A percentile compares a stretch with the other conserved stretches of the same genome.
Evolutionary conservation across 2,888 invertebrate species (phyloP).

Genomic region (Drosophila subquinaria): DNA sequence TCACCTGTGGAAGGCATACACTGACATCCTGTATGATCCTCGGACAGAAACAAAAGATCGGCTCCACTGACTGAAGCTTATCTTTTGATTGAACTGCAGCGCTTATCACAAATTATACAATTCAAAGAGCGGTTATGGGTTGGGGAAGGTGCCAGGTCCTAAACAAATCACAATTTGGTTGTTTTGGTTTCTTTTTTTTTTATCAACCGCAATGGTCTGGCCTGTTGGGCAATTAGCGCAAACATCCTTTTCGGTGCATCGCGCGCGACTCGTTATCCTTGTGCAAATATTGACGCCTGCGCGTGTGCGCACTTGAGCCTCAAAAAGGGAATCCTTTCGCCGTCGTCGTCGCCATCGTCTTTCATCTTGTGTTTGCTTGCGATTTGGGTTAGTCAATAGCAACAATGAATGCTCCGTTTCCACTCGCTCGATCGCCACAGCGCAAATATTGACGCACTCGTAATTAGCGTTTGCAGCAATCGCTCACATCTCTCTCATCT

Average conservation of each 20-base stretch:
- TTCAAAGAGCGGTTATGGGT: background rate
- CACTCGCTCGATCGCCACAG: constrained; percentile 36
- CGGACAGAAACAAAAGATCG: constrained; percentile 46
- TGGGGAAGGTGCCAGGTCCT: constrained; percentile 40
- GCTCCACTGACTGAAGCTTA: constrained; percentile 62
- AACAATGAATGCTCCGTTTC: constrained; percentile 52
- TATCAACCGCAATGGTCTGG: constrained; percentile 70
- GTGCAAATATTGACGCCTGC: constrained; percentile 74
- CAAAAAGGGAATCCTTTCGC: constrained; percentile 65
- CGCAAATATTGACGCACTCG: constrained; percentile 62
- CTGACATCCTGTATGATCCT: constrained; percentile 62
- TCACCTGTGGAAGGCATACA: constrained; percentile 69
- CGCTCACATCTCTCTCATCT: background rate
- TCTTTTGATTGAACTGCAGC: constrained; percentile 66
- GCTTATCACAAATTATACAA: constrained; percentile 74
- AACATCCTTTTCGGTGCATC: constrained; percentile 71
- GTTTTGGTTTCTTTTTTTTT: constrained; percentile 37
- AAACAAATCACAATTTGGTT: constrained; percentile 63
- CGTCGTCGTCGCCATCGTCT: constrained; percentile 54
- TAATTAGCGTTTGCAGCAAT: constrained; percentile 50
- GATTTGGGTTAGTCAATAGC: constrained; percentile 66
- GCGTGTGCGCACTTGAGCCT: constrained; percentile 70
- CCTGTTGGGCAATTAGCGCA: constrained; percentile 66
- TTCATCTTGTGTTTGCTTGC: constrained; percentile 55
- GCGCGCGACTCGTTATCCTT: constrained; percentile 72